These are phyloP conservation scores for Amblyjoppa proteus DNA, from an alignment of 2,888 invertebrate genomes.

Conservation along the genomic window DNA sequence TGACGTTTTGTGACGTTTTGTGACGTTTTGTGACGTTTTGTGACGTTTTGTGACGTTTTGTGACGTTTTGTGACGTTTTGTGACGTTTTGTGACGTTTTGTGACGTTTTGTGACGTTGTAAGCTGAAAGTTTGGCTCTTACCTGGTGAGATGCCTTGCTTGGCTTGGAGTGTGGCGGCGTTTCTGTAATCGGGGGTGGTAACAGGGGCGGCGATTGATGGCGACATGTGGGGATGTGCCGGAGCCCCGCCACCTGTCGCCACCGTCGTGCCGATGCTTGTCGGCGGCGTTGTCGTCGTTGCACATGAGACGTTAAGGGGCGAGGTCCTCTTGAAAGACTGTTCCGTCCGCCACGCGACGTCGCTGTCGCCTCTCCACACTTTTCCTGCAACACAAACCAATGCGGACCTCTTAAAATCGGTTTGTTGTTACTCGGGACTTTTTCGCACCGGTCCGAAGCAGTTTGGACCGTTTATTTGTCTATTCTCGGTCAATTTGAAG, in stretches of 20 bases:
- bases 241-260: slow-evolving; percentile 69
- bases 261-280: slow-evolving; percentile 77
- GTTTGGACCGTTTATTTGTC: neutral
- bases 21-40: too few relatives aligned
- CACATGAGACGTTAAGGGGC: slow-evolving; percentile 71
- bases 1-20: too few relatives aligned
- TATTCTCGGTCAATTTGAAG: neutral
- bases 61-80: too few relatives aligned
- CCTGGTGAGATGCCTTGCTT: slow-evolving; percentile 83
- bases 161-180: slow-evolving; percentile 80
- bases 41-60: too few relatives aligned
- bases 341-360: slow-evolving; percentile 82
- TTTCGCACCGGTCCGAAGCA: neutral
- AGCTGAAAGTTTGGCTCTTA: slow-evolving; percentile 68
- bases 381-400: slow-evolving; percentile 76
- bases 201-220: slow-evolving; percentile 81
- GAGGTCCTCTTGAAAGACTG: slow-evolving; percentile 81
- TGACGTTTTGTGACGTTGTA: too few relatives aligned
- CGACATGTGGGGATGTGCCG: slow-evolving; percentile 81
- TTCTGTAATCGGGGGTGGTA: slow-evolving; percentile 81
- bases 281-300: slow-evolving; percentile 76
- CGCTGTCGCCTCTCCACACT: slow-evolving; percentile 82
- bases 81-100: too few relatives aligned
- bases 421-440: neutral
- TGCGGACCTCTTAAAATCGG: neutral